Percentiles rank a stretch among this genome's conserved stretches.
Evolutionary conservation across 2,888 invertebrate species (phyloP).

Genomic region (Monopis laevigella): DNA sequence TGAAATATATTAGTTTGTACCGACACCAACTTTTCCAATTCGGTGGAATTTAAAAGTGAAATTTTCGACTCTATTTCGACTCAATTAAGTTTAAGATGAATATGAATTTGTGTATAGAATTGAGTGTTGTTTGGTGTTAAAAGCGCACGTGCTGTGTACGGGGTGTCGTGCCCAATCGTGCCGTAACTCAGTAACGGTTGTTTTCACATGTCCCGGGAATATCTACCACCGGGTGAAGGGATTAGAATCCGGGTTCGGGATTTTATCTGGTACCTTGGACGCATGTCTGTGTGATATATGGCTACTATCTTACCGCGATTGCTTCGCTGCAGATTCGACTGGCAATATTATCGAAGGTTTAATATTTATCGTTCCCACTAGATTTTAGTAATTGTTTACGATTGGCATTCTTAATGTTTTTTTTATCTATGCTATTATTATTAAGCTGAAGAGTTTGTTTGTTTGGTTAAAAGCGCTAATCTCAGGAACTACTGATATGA

Average conservation of each 20-base stretch:
- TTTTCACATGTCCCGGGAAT: conserved; percentile 11
- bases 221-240: conserved; percentile 5
- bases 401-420: too few relatives aligned
- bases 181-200: conserved; percentile 12
- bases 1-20: conserved; percentile 12
- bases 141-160: conserved; percentile 6
- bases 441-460: too few relatives aligned
- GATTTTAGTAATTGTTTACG: too few relatives aligned
- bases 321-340: too few relatives aligned
- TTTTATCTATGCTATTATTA: too few relatives aligned
- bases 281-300: conserved; percentile 7
- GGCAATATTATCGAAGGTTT: too few relatives aligned
- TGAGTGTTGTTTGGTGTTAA: neutral
- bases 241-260: conserved; percentile 7
- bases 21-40: conserved; percentile 5
- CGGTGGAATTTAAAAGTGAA: neutral
- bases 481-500: too few relatives aligned
- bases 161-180: neutral
- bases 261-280: conserved; percentile 6
- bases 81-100: neutral
- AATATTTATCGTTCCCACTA: too few relatives aligned
- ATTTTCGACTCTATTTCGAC: neutral
- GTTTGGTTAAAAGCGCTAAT: too few relatives aligned
- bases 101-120: neutral
- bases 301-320: conserved; percentile 4